phyloP scores from a whole-genome alignment of 2,888 invertebrate species.

The Catocala fraxini region DNA sequence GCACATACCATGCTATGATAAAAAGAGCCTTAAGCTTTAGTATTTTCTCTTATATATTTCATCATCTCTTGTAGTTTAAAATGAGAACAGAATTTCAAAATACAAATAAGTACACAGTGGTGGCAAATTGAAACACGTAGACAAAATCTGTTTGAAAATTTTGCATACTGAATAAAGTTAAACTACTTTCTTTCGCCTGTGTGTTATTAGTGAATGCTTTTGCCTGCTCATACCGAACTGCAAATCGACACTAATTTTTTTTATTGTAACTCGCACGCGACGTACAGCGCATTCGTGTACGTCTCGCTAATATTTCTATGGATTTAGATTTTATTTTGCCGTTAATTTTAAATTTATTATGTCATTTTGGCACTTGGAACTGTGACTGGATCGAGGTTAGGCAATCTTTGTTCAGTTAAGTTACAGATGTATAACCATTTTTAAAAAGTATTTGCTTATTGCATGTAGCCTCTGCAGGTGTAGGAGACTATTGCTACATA shows the following conservation, averaged over 20 bases:
- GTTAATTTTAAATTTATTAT: slow-evolving; percentile 26
- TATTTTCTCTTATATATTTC: too few relatives aligned
- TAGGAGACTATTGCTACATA: too few relatives aligned
- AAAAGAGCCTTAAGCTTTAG: too few relatives aligned
- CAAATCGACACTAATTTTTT: slow-evolving; percentile 49
- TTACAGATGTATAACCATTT: too few relatives aligned
- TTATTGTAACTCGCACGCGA: slow-evolving; percentile 47
- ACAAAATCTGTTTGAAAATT: slow-evolving; percentile 1
- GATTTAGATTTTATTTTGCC: slow-evolving; percentile 24
- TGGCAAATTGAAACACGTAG: not conserved
- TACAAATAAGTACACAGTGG: not conserved
- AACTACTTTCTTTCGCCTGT: slow-evolving; percentile 26
- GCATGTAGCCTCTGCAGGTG: too few relatives aligned
- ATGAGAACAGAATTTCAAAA: too few relatives aligned
- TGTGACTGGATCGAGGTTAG: too few relatives aligned
- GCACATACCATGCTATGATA: too few relatives aligned
- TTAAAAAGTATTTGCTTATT: too few relatives aligned
- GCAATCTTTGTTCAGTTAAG: too few relatives aligned
- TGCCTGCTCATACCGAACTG: slow-evolving; percentile 38
- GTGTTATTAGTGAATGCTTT: slow-evolving; percentile 28
- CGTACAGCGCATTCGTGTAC: slow-evolving; percentile 20
- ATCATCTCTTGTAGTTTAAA: too few relatives aligned
- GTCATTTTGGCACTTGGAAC: not conserved
- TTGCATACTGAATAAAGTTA: slow-evolving; percentile 15
- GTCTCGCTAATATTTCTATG: slow-evolving; percentile 18